Percentiles rank a stretch among this genome's conserved stretches.
Conservation (phyloP, 2,888 invertebrate genomes). For the Pristionchus japonicus region DNA sequence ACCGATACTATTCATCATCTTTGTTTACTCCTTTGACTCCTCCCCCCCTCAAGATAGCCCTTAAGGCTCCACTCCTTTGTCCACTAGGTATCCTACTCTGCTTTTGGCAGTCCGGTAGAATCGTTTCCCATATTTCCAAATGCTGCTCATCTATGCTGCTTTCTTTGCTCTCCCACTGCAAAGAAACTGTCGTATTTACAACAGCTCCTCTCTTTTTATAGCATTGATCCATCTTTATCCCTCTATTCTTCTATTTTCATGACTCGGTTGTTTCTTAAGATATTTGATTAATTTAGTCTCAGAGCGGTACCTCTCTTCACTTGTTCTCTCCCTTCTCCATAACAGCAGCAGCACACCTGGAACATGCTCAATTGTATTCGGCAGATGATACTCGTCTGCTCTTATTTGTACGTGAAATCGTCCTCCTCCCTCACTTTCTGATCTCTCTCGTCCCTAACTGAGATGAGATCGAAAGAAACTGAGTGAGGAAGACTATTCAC, state of each 20-base stretch:
- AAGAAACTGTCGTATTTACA: not conserved
- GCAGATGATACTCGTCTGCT: not conserved
- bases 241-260: not conserved
- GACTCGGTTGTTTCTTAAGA: not conserved
- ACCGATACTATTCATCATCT: too few relatives aligned
- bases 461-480: too few relatives aligned
- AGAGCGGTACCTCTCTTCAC: not conserved
- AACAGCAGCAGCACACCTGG: conserved; percentile 8
- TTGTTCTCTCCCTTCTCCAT: not conserved
- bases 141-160: not conserved
- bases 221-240: not conserved
- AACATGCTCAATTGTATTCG: conserved; percentile 3
- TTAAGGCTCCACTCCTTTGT: too few relatives aligned
- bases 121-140: too few relatives aligned
- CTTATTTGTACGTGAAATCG: not conserved
- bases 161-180: not conserved
- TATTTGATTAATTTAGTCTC: not conserved
- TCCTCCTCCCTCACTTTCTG: not conserved
- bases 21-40: too few relatives aligned
- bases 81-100: too few relatives aligned
- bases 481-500: too few relatives aligned
- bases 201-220: not conserved
- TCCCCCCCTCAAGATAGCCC: too few relatives aligned
- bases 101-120: too few relatives aligned
- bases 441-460: too few relatives aligned